A percentile compares a stretch with the other conserved stretches of the same genome.
Evolutionary conservation across 2,113 vertebrate genomes (phyloP).

Genomic region (Sterrhoptilus dennistouni): DNA sequence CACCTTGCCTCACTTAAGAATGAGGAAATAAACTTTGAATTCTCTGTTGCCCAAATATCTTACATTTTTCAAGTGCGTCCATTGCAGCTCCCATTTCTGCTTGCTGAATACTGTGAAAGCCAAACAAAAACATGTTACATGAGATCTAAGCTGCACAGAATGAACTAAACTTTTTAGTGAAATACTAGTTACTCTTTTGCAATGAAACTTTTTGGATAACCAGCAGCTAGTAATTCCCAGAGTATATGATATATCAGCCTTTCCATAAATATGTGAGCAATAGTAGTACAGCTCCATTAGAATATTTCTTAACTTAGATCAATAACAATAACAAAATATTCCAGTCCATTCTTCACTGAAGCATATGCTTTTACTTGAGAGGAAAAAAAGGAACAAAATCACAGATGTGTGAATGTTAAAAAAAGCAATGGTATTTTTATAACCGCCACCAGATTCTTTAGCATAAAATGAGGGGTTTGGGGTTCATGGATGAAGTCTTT

Average conservation of each 20-base stretch:
- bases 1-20: not conserved
- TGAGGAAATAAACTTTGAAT: not conserved
- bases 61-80: constrained; percentile 99
- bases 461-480: not conserved
- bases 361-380: not conserved
- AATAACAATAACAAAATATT: constrained; percentile 4
- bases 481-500: not conserved
- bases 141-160: not conserved
- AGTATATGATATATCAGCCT: not conserved
- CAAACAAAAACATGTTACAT: constrained; percentile 28
- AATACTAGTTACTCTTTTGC: not conserved
- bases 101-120: constrained; percentile 90
- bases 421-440: not conserved
- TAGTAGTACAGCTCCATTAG: not conserved
- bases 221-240: not conserved
- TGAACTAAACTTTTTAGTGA: not conserved
- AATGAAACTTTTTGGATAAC: constrained; percentile 22
- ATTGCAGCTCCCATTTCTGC: constrained; percentile 99
- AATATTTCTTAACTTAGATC: constrained; percentile 7
- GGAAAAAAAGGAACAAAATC: not conserved
- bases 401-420: not conserved
- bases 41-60: constrained; percentile 63
- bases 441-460: not conserved
- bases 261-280: not conserved
- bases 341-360: not conserved